Evolutionary conservation across 2,797 vertebrate species (phyloP).

Genomic region (Okamejei kenojei): DNA sequence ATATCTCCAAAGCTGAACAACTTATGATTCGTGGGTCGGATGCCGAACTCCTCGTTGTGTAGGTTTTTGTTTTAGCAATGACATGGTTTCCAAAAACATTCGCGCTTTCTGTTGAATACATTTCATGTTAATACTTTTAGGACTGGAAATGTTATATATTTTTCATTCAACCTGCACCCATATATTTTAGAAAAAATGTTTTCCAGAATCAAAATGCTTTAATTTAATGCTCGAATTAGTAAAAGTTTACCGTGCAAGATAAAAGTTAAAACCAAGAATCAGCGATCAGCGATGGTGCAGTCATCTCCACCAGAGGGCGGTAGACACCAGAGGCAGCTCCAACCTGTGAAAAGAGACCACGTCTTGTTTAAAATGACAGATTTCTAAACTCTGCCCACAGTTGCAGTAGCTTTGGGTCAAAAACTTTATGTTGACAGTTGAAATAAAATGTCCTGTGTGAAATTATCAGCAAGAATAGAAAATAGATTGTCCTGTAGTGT

Average conservation of each 20-base stretch:
- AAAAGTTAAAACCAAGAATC: not conserved
- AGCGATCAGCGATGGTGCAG: not conserved
- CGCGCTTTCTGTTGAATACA: not conserved
- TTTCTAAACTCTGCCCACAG: slow-evolving; percentile 1
- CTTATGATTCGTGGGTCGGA: not conserved
- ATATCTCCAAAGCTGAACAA: not conserved
- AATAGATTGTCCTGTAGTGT: not conserved
- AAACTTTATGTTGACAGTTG: not conserved
- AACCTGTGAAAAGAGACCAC: not conserved
- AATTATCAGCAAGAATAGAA: slow-evolving; percentile 8
- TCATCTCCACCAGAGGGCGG: not conserved
- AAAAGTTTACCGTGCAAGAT: not conserved
- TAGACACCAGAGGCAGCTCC: not conserved
- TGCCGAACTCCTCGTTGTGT: not conserved
- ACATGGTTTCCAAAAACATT: not conserved
- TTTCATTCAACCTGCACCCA: not conserved
- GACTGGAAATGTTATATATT: not conserved
- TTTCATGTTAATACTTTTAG: not conserved
- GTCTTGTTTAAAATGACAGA: not conserved
- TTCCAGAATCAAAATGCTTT: not conserved
- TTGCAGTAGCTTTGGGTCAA: slow-evolving; percentile 9
- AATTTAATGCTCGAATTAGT: not conserved
- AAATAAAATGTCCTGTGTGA: slow-evolving; percentile 25
- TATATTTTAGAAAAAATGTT: not conserved
- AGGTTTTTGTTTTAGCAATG: not conserved